Base-by-base conservation (phyloP, 2,888 invertebrate genomes). In the Leucozona laternaria region DNA sequence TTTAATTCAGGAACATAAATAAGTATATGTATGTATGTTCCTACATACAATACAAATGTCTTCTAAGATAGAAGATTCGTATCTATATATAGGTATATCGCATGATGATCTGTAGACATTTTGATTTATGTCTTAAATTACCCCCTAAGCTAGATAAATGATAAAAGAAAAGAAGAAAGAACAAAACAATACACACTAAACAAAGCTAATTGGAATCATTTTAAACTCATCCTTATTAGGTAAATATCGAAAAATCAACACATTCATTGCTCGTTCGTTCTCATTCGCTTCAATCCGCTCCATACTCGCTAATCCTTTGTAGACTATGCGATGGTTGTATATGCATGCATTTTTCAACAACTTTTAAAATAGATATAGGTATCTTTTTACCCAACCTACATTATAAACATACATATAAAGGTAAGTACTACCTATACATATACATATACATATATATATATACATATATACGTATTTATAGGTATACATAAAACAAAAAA, bases 191-290 rank as follows among this genome's bases (percentile, higher is more conserved):
- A 43, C 28, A 31, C 10, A 64, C 48, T 40, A 64, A 57, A 80
- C 37, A 70, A 34, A 60, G 73, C 79, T 79, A 79, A 83, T 75
- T 83, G 62, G 70, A 79, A 70, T 60, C 53, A 11, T 60, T 45
- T 34, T 7, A 43, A 43, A 11, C 64, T 66, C 40, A 70, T 70
- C 70, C 79, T 66, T 83, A 79, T 83, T 75, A 79, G 79, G 73
- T 62, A 83, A 83, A 83, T 79, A 83, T 79, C 83, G 73, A 79
- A 83, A 79, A 83, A 83, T 79, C 83, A 83, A 79, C 83, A 83
- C 58, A 72, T 68, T 68, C 68, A 50, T 68, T 17, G 48, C 25
- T 37, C 50, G 53, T 68, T 68, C 48, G 34, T 22, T 50, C 31
- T 68, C 37, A 57, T 77, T 60, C 70, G 60, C 45, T 13, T 68